Percentiles rank a stretch among this genome's conserved stretches.
phyloP scores from a whole-genome alignment of 2,797 vertebrate genomes.

The Eulemur albifrons region DNA sequence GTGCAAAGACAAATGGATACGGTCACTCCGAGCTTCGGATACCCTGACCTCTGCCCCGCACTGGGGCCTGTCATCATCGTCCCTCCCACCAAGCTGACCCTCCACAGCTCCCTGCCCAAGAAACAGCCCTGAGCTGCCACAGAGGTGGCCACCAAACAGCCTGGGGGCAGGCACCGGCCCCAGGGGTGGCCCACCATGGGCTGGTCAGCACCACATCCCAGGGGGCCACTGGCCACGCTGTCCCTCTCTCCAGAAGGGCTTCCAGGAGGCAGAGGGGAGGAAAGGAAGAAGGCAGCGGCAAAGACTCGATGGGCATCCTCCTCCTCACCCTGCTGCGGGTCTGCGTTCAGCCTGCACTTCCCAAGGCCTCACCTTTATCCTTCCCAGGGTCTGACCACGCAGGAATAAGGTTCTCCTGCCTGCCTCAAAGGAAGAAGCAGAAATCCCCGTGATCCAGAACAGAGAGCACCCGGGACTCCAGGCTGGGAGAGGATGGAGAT shows the following conservation, averaged over 20 bases:
- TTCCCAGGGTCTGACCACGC: not conserved
- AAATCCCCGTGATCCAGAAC: rapidly evolving
- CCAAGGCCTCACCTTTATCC: rapidly evolving
- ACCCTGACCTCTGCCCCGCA: not conserved
- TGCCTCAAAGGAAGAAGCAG: not conserved
- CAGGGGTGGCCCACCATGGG: rapidly evolving
- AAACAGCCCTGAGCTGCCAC: not conserved
- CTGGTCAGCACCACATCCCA: not conserved
- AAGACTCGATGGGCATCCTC: rapidly evolving
- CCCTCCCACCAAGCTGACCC: too few relatives aligned
- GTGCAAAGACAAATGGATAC: slow-evolving; percentile 47
- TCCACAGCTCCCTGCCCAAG: rapidly evolving
- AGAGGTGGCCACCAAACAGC: not conserved
- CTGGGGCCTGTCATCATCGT: rapidly evolving
- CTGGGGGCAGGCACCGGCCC: not conserved
- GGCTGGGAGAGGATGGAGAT: not conserved
- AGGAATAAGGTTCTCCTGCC: not conserved
- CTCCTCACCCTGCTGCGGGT: rapidly evolving
- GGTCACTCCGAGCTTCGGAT: not conserved
- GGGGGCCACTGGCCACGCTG: rapidly evolving
- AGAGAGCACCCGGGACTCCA: rapidly evolving
- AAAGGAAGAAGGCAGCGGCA: rapidly evolving
- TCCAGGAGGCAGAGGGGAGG: not conserved
- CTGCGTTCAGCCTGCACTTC: not conserved
- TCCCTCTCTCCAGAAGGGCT: not conserved